phyloP scores from a whole-genome alignment of 1,140 invertebrate genomes.

The Bemisia tabaci region DNA sequence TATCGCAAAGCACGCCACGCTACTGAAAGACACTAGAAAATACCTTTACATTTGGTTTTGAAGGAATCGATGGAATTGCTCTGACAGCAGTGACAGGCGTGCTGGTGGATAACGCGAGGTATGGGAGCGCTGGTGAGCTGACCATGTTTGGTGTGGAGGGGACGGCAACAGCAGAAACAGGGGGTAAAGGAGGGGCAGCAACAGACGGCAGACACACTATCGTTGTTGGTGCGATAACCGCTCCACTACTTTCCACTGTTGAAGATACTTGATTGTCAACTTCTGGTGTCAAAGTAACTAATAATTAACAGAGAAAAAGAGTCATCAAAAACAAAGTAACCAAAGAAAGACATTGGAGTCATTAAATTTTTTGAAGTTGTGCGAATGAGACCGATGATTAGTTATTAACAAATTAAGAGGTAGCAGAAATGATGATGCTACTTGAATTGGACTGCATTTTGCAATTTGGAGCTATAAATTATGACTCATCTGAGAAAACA shows the following conservation, averaged over 20 bases:
- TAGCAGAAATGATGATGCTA: too few species aligned
- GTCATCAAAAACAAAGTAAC: too few species aligned
- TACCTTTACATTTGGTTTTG: slow-evolving; percentile 32
- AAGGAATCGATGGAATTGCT: slow-evolving; percentile 33
- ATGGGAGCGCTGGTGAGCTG: slow-evolving; percentile 29
- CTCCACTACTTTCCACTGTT: slow-evolving; percentile 25
- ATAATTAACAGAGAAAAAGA: too few species aligned
- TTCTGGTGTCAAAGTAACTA: slow-evolving; percentile 37
- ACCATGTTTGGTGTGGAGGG: neutral
- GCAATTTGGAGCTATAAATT: too few species aligned
- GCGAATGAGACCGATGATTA: too few species aligned
- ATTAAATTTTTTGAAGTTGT: too few species aligned
- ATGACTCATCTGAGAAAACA: too few species aligned
- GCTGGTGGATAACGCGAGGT: slow-evolving; percentile 35
- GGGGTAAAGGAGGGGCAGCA: slow-evolving; percentile 3
- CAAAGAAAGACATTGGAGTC: too few species aligned
- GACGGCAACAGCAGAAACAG: slow-evolving; percentile 2
- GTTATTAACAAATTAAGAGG: too few species aligned
- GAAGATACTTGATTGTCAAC: slow-evolving; percentile 33
- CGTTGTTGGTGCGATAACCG: slow-evolving; percentile 37
- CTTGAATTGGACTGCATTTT: too few species aligned
- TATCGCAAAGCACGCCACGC: too few species aligned
- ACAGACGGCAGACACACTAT: slow-evolving; percentile 26
- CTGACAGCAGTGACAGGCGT: slow-evolving; percentile 32
- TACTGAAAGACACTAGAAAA: too few species aligned